Conservation (phyloP, 2,888 invertebrate species). For the Resseliella maxima region DNA sequence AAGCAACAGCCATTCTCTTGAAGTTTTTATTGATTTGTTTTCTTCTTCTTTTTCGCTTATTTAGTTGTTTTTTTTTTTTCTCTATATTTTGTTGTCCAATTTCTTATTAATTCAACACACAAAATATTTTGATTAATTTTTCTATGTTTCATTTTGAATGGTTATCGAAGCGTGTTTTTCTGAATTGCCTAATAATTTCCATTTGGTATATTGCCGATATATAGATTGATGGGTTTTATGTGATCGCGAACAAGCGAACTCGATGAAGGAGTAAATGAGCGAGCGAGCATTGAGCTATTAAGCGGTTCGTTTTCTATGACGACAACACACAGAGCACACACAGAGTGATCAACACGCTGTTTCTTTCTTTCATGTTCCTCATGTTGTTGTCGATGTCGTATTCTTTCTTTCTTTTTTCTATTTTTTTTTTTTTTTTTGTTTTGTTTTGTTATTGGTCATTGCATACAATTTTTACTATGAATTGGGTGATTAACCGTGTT, state of each 20-base stretch:
- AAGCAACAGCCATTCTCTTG: constrained; percentile 15
- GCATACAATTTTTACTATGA: constrained; percentile 40
- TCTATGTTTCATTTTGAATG: constrained; percentile 41
- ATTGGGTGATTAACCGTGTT: constrained; percentile 53
- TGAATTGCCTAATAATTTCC: constrained; percentile 42
- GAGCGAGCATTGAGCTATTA: too few relatives aligned
- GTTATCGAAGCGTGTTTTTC: constrained; percentile 40
- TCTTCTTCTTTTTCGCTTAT: constrained; percentile 21
- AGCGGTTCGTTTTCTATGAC: too few relatives aligned
- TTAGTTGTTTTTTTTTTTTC: constrained; percentile 28
- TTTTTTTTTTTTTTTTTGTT: too few relatives aligned
- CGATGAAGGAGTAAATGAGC: not conserved
- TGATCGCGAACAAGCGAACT: not conserved
- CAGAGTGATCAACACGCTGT: too few relatives aligned
- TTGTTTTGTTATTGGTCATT: not conserved
- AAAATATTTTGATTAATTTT: constrained; percentile 51
- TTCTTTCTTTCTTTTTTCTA: not conserved
- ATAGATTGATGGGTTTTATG: not conserved
- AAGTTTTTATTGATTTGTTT: constrained; percentile 49
- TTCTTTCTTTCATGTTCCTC: too few relatives aligned
- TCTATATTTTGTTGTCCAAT: constrained; percentile 11
- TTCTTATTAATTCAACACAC: constrained; percentile 47
- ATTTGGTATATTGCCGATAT: not conserved
- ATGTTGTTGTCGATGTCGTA: not conserved
- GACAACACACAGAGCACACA: too few relatives aligned